phyloP scores from a whole-genome alignment of 2,797 vertebrate genomes.

The Apodemus agrarius region DNA sequence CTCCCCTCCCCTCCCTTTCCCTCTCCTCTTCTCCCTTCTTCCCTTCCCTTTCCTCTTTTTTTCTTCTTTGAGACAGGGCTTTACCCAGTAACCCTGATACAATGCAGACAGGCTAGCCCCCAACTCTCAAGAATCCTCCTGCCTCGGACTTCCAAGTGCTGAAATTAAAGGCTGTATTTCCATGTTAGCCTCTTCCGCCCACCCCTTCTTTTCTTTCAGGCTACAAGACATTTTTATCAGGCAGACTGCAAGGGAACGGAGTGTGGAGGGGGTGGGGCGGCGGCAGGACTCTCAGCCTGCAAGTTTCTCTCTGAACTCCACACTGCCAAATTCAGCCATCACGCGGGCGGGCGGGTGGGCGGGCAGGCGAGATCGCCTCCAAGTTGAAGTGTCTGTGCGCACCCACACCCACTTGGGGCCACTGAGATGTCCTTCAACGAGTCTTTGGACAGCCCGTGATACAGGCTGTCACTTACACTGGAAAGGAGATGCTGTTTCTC shows the following conservation, averaged over 20 bases:
- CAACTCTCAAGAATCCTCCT: background rate
- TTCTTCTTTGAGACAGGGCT: background rate
- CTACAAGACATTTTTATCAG: background rate
- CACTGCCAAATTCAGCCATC: no score
- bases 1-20: no score
- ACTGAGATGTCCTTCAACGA: background rate
- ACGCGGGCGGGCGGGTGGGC: accelerated
- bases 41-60: background rate
- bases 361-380: background rate
- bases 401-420: background rate
- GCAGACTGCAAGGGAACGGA: background rate
- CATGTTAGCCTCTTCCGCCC: background rate
- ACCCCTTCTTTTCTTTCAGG: background rate
- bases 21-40: no score
- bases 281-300: background rate
- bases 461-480: background rate
- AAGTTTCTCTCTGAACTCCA: background rate
- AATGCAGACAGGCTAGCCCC: background rate
- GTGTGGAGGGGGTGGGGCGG: background rate
- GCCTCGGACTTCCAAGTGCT: background rate
- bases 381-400: background rate
- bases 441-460: background rate
- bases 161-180: background rate
- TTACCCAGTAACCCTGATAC: background rate
- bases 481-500: background rate